These are phyloP conservation scores for Metridium senile DNA, from an alignment of 92 coral and sea anemone genomes.

Conservation along the genomic window DNA sequence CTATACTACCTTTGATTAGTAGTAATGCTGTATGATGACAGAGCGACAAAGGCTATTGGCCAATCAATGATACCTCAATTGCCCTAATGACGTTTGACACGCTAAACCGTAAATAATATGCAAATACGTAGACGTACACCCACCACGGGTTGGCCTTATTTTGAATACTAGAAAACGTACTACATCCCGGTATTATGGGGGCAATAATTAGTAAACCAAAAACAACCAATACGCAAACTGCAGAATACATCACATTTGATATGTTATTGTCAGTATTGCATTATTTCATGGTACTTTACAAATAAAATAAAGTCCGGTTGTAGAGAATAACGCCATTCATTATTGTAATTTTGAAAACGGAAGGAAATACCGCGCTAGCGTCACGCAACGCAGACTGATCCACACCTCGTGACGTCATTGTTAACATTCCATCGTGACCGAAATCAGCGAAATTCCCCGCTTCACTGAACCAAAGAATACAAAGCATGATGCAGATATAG, in stretches of 20 bases:
- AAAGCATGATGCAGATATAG: too few relatives aligned
- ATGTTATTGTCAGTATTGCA: too few relatives aligned
- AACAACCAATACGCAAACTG: too few relatives aligned
- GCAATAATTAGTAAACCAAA: too few relatives aligned
- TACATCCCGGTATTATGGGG: too few relatives aligned
- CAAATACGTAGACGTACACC: background rate
- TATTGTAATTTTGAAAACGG: background rate
- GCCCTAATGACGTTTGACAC: background rate
- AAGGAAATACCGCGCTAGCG: constrained; percentile 15
- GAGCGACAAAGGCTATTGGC: background rate
- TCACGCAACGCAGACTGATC: constrained; percentile 4
- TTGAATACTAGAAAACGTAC: too few relatives aligned
- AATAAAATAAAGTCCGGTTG: too few relatives aligned
- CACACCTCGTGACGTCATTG: constrained; percentile 36
- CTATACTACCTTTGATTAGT: background rate
- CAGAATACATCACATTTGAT: too few relatives aligned
- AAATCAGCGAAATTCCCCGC: too few relatives aligned
- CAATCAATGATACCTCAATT: background rate
- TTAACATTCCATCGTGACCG: background rate
- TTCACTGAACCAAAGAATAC: too few relatives aligned
- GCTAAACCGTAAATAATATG: background rate
- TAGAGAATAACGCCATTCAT: background rate
- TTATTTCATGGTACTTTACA: too few relatives aligned
- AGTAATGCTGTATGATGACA: constrained; percentile 2
- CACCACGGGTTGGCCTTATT: background rate